These are phyloP conservation scores for Drosophila anceps DNA, from an alignment of 2,888 invertebrate genomes.

Conservation along the genomic window DNA sequence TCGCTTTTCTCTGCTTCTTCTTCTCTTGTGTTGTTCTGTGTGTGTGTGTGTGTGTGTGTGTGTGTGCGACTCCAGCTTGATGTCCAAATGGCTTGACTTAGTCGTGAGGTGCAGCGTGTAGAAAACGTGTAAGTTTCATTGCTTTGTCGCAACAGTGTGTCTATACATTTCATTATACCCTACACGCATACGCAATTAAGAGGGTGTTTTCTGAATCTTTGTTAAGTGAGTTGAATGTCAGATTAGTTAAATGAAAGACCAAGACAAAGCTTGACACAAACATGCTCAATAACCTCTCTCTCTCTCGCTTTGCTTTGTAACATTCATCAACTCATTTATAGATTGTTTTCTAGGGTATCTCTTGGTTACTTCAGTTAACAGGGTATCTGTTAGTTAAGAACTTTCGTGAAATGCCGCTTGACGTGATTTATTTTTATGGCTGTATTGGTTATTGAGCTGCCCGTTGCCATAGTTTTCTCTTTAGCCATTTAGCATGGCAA, in stretches of 20 bases:
- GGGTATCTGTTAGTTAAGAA: conserved; percentile 26
- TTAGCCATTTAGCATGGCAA: conserved; percentile 74
- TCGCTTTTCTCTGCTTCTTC: conserved; percentile 20
- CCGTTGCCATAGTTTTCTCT: conserved; percentile 54
- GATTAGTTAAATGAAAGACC: background rate
- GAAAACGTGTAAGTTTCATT: conserved; percentile 68
- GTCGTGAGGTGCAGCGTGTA: conserved; percentile 60
- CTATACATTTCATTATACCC: conserved; percentile 29
- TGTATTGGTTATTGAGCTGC: conserved; percentile 41
- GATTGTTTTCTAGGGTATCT: background rate
- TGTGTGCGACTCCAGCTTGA: conserved; percentile 22
- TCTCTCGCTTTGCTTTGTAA: no score
- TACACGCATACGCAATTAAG: conserved; percentile 16
- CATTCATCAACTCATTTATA: no score
- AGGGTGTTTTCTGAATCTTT: background rate
- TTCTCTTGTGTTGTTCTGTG: conserved; percentile 44
- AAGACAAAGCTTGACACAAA: background rate
- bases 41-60: conserved; percentile 25
- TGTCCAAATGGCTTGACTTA: conserved; percentile 28
- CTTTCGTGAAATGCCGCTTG: background rate
- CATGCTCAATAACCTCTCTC: no score
- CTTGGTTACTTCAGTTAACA: background rate
- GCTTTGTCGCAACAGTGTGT: conserved; percentile 43
- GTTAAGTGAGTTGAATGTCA: background rate
- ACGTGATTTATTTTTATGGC: conserved; percentile 24